A percentile compares a stretch with the other conserved stretches of the same genome.
These are phyloP conservation scores for Zygothrica quintamaculata DNA, from an alignment of 2,888 invertebrate genomes.

Conservation along the genomic window DNA sequence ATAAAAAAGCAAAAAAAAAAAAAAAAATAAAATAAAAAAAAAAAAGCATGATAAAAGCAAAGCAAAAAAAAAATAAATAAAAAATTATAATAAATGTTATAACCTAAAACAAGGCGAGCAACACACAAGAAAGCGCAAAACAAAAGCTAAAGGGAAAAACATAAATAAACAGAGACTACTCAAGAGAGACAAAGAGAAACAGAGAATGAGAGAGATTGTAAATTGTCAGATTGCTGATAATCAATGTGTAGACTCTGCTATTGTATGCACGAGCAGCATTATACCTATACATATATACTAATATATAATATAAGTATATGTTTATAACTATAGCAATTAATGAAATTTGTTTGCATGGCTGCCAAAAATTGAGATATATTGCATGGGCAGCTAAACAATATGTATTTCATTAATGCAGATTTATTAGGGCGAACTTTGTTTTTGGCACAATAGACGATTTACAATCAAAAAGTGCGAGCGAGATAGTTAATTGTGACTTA, in stretches of 20 bases:
- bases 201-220: slow-evolving; percentile 1
- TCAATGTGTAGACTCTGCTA: slow-evolving; percentile 40
- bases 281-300: not conserved
- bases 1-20: slow-evolving; percentile 32
- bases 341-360: slow-evolving; percentile 55
- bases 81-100: slow-evolving; percentile 32
- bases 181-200: slow-evolving; percentile 1
- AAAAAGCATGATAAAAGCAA: slow-evolving; percentile 32
- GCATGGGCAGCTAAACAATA: slow-evolving; percentile 30
- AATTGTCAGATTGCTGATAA: slow-evolving; percentile 44
- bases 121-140: slow-evolving; percentile 33
- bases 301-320: not conserved
- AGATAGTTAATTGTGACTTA: slow-evolving; percentile 1
- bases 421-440: slow-evolving; percentile 32
- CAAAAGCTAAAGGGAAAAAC: slow-evolving; percentile 48
- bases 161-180: slow-evolving; percentile 57
- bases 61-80: slow-evolving; percentile 30
- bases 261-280: not conserved
- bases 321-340: slow-evolving; percentile 46
- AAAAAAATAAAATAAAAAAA: slow-evolving; percentile 27
- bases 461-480: slow-evolving; percentile 10
- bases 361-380: slow-evolving; percentile 54
- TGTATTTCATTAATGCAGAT: slow-evolving; percentile 57
- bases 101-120: slow-evolving; percentile 47
- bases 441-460: slow-evolving; percentile 15